phyloP scores from a whole-genome alignment of 2,797 vertebrate genomes.

The Acanthurus leucopareius region DNA sequence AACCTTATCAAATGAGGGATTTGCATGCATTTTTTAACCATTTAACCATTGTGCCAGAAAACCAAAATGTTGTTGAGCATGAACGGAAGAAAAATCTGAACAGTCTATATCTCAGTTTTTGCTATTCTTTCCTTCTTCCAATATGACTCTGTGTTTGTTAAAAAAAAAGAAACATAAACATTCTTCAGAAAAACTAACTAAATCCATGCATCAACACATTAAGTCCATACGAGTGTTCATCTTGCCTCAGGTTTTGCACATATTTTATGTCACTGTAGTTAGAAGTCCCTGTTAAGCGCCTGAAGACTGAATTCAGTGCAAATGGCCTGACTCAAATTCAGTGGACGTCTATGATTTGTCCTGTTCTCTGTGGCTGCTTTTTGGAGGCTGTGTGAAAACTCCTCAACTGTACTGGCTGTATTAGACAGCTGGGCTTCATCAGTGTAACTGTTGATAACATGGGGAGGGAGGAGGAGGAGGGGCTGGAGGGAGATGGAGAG shows the following conservation, averaged over 20 bases:
- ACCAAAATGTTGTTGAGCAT: neutral
- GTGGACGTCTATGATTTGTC: slow-evolving; percentile 29
- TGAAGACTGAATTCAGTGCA: slow-evolving; percentile 42
- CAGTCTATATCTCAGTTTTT: neutral
- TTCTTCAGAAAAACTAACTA: neutral
- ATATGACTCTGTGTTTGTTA: neutral
- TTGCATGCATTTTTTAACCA: neutral
- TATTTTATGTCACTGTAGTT: slow-evolving; percentile 21
- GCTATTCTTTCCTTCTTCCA: neutral
- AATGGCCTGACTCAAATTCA: slow-evolving; percentile 68
- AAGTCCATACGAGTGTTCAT: slow-evolving; percentile 19
- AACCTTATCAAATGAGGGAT: neutral
- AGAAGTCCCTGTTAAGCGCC: slow-evolving; percentile 39
- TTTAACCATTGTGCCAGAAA: slow-evolving; percentile 12
- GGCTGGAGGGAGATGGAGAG: slow-evolving; percentile 28
- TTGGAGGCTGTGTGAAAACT: slow-evolving; percentile 47
- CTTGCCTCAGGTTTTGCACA: slow-evolving; percentile 25
- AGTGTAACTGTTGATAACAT: slow-evolving; percentile 58
- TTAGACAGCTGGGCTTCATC: slow-evolving; percentile 68
- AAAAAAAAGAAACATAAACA: neutral
- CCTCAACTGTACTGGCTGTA: slow-evolving; percentile 50
- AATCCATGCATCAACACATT: slow-evolving; percentile 17
- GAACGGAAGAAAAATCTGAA: slow-evolving; percentile 3
- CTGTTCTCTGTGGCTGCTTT: slow-evolving; percentile 44
- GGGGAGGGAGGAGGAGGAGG: neutral